phyloP scores from a whole-genome alignment of 2,888 invertebrate species.

The Azorinus chamasolen region DNA sequence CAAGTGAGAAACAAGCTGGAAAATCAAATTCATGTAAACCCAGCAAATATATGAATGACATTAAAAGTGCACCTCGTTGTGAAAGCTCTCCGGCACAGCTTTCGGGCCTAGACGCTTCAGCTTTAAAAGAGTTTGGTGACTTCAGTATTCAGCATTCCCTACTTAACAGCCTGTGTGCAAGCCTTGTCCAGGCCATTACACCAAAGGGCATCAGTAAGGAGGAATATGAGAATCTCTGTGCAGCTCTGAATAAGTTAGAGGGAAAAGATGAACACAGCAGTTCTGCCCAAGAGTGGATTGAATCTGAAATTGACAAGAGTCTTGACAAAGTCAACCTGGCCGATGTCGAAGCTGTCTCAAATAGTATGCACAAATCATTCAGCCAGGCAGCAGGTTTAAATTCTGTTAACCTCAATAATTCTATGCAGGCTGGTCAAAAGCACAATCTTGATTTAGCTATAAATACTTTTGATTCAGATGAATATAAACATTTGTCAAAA shows the following conservation, averaged over 20 bases:
- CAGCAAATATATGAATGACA: neutral
- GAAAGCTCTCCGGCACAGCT: neutral
- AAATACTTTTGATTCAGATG: neutral
- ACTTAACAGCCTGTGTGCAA: conserved; percentile 55
- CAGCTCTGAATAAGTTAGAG: conserved; percentile 39
- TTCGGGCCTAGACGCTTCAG: neutral
- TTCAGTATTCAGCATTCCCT: conserved; percentile 63
- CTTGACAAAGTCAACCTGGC: too few relatives aligned
- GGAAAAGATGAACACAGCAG: neutral
- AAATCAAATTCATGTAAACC: neutral
- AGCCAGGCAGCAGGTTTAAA: neutral
- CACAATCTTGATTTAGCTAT: too few relatives aligned
- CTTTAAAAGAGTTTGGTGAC: conserved; percentile 41
- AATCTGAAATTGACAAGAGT: neutral
- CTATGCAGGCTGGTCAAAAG: too few relatives aligned
- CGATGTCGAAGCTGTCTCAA: too few relatives aligned
- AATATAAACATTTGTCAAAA: conserved; percentile 5
- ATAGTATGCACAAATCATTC: too few relatives aligned
- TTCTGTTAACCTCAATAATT: neutral
- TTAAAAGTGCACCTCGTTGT: neutral
- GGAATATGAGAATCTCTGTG: conserved; percentile 40
- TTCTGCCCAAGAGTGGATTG: neutral
- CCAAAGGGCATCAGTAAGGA: conserved; percentile 47
- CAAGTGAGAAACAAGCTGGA: neutral
- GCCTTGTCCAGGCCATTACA: conserved; percentile 52